Evolutionary conservation across 37 sponge, comb jelly and placozoan species (phyloP).

Genomic region (Haliclona indistincta): DNA sequence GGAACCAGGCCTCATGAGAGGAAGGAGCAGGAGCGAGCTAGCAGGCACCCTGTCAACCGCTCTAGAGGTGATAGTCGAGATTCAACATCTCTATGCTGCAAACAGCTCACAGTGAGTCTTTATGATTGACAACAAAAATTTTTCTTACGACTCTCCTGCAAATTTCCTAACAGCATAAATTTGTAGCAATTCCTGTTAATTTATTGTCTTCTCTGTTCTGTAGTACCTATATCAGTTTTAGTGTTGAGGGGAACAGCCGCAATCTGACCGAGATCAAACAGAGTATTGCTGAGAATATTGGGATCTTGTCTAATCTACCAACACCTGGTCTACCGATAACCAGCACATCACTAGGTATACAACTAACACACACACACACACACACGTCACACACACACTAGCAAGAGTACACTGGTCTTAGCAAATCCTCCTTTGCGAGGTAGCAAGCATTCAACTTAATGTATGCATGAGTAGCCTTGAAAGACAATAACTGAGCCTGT

Average conservation of each 20-base stretch:
- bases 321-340: slow-evolving; percentile 9
- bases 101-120: slow-evolving; percentile 14
- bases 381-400: no score
- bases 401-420: no score
- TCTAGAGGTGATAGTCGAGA: slow-evolving; percentile 18
- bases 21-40: no score
- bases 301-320: slow-evolving; percentile 1
- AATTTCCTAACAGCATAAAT: no score
- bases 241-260: slow-evolving; percentile 13
- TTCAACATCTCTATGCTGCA: slow-evolving; percentile 36
- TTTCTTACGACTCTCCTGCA: no score
- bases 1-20: background rate
- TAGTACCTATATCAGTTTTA: slow-evolving; percentile 44
- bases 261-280: slow-evolving; percentile 7
- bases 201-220: slow-evolving; percentile 1
- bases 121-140: no score
- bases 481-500: no score
- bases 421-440: background rate
- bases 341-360: slow-evolving; percentile 16
- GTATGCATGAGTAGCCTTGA: no score
- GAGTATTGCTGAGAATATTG: background rate
- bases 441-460: no score
- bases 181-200: no score
- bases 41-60: slow-evolving; percentile 20
- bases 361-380: slow-evolving; percentile 5